Evolutionary conservation across 2,888 invertebrate species (phyloP).

Genomic region (Eristalis pertinax): DNA sequence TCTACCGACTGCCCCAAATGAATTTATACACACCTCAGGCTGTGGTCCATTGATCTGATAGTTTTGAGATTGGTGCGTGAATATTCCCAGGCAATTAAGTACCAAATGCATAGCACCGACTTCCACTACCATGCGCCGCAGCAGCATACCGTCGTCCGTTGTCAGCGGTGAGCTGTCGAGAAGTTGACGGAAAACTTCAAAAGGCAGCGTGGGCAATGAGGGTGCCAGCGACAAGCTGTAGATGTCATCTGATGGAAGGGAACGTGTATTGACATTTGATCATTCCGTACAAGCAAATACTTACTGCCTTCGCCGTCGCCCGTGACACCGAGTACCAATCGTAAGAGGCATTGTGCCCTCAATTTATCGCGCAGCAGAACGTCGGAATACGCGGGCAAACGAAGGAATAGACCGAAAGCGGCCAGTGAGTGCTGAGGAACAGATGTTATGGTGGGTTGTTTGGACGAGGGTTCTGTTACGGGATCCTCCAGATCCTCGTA

Average conservation of each 20-base stretch:
- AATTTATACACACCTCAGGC: conserved; percentile 74
- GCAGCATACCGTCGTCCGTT: conserved; percentile 88
- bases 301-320: conserved; percentile 95
- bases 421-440: conserved; percentile 95
- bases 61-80: conserved; percentile 89
- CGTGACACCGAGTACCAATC: conserved; percentile 93
- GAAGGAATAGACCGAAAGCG: conserved; percentile 93
- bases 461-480: conserved; percentile 82
- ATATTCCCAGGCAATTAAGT: conserved; percentile 93
- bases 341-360: conserved; percentile 91
- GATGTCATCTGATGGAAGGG: conserved; percentile 84
- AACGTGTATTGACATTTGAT: conserved; percentile 9
- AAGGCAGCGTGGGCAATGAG: conserved; percentile 84
- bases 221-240: conserved; percentile 87
- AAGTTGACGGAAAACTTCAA: conserved; percentile 85
- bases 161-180: conserved; percentile 89
- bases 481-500: conserved; percentile 85
- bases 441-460: conserved; percentile 83
- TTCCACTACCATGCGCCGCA: conserved; percentile 90
- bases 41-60: conserved; percentile 80
- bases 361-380: conserved; percentile 91
- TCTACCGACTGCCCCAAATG: too few relatives aligned
- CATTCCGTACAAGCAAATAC: conserved; percentile 72
- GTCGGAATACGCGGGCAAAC: conserved; percentile 95
- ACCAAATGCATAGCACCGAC: conserved; percentile 93